Percentiles rank a stretch among this genome's conserved stretches.
phyloP scores from a whole-genome alignment of 37 sponge, comb jelly and placozoan species.

The Sycon ciliatum region DNA sequence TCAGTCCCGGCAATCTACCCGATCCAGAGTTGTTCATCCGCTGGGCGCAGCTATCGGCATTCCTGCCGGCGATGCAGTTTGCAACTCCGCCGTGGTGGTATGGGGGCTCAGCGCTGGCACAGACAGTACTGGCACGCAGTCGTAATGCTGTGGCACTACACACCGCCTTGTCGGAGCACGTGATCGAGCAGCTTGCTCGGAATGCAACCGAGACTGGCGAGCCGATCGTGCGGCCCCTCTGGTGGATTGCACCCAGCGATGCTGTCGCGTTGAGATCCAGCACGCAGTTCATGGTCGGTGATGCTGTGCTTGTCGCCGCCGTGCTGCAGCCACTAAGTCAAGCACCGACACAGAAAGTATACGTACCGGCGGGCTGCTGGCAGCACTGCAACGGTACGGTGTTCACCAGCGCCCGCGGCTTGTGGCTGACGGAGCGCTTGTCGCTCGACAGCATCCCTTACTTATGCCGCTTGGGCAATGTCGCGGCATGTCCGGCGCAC shows the following conservation, averaged over 20 bases:
- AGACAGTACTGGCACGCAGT: slow-evolving; percentile 13
- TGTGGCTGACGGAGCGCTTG: too few species aligned
- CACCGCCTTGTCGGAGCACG: not conserved
- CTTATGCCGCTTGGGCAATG: too few species aligned
- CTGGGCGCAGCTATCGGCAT: slow-evolving; percentile 63
- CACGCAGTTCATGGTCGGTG: slow-evolving; percentile 74
- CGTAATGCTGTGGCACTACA: slow-evolving; percentile 31
- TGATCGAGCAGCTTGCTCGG: slow-evolving; percentile 17
- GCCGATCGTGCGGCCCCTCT: slow-evolving; percentile 78
- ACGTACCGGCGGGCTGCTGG: too few species aligned
- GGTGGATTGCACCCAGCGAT: slow-evolving; percentile 63
- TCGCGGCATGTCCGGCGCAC: too few species aligned
- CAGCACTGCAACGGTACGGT: too few species aligned
- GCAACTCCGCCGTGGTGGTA: slow-evolving; percentile 57
- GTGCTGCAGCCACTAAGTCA: slow-evolving; percentile 11
- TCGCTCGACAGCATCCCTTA: too few species aligned
- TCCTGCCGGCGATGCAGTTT: slow-evolving; percentile 78
- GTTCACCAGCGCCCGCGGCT: too few species aligned
- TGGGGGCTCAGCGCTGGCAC: not conserved
- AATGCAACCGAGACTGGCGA: slow-evolving; percentile 14
- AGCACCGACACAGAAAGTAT: too few species aligned
- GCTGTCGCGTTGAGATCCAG: slow-evolving; percentile 16
- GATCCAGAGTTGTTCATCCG: slow-evolving; percentile 55
- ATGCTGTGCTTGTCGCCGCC: slow-evolving; percentile 65
- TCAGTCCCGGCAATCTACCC: not conserved